phyloP scores from a whole-genome alignment of 2,888 invertebrate genomes.

The Malthinus flaveolus region DNA sequence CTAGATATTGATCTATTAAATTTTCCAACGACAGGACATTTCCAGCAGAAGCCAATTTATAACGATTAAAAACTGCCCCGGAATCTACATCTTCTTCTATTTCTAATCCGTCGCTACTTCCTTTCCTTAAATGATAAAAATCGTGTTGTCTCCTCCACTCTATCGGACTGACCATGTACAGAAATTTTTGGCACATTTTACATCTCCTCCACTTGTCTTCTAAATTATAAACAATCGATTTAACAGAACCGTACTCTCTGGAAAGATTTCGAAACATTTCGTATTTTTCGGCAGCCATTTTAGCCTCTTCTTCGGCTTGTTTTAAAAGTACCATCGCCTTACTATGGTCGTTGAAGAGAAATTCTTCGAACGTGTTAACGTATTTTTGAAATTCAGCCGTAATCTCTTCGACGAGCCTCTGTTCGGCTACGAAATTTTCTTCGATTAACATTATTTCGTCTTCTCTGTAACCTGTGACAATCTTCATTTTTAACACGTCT shows the following conservation, averaged over 20 bases:
- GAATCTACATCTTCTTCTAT: constrained; percentile 23
- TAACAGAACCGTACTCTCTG: constrained; percentile 48
- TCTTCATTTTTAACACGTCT: constrained; percentile 54
- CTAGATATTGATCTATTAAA: constrained; percentile 57
- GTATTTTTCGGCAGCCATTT: constrained; percentile 53
- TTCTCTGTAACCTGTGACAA: constrained; percentile 48
- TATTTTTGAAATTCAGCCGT: constrained; percentile 58
- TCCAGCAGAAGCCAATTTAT: constrained; percentile 23
- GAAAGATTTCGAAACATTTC: constrained; percentile 56
- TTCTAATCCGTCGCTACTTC: neutral
- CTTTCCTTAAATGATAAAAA: constrained; percentile 36
- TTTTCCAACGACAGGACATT: constrained; percentile 44
- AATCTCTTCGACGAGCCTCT: constrained; percentile 56
- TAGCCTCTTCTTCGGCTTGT: constrained; percentile 57
- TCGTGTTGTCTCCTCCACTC: constrained; percentile 62
- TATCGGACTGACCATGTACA: constrained; percentile 68
- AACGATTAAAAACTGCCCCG: constrained; percentile 27
- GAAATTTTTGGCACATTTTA: constrained; percentile 68
- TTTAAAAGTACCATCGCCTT: constrained; percentile 61
- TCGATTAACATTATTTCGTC: constrained; percentile 58
- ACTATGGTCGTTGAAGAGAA: constrained; percentile 64
- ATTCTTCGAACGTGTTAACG: constrained; percentile 62
- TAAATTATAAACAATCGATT: constrained; percentile 58
- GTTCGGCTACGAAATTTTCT: constrained; percentile 59
- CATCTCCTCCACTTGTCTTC: constrained; percentile 66